Evolutionary conservation across 2,113 vertebrate genomes (phyloP).

Genomic region (Coptodon bakossiorum): DNA sequence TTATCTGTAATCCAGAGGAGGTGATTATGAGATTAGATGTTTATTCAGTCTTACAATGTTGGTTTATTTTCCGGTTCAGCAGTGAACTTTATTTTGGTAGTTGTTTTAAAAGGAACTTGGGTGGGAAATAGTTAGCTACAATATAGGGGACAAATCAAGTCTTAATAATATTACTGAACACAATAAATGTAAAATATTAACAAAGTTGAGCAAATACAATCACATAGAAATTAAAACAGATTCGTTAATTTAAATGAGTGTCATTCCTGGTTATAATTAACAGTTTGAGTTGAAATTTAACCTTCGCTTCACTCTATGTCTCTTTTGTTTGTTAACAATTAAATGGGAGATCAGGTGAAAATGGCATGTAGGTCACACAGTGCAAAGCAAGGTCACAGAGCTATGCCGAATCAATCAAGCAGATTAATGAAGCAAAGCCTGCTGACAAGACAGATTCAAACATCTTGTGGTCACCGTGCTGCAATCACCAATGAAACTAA

Average conservation of each 20-base stretch:
- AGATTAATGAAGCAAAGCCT: conserved; percentile 19
- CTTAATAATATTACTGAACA: background rate
- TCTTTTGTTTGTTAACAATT: background rate
- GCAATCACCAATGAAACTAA: background rate
- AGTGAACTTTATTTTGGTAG: background rate
- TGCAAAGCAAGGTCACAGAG: conserved; percentile 15
- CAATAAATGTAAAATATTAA: background rate
- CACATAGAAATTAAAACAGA: background rate
- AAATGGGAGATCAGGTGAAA: background rate
- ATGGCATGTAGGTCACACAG: background rate
- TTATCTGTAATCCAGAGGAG: conserved; percentile 45
- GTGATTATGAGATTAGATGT: conserved; percentile 37
- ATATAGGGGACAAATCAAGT: background rate
- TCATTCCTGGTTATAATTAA: background rate
- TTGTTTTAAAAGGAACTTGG: conserved; percentile 1
- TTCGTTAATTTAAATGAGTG: background rate
- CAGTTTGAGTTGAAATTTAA: background rate
- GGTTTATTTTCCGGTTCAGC: background rate
- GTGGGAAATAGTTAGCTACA: background rate
- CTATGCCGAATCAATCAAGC: conserved; percentile 22
- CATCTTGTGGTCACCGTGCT: background rate
- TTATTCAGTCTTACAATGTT: conserved; percentile 10
- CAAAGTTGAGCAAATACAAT: background rate
- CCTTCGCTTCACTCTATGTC: background rate
- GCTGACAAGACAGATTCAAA: conserved; percentile 25